Conservation (phyloP, 2,888 invertebrate genomes). For the Meloe dianella region DNA sequence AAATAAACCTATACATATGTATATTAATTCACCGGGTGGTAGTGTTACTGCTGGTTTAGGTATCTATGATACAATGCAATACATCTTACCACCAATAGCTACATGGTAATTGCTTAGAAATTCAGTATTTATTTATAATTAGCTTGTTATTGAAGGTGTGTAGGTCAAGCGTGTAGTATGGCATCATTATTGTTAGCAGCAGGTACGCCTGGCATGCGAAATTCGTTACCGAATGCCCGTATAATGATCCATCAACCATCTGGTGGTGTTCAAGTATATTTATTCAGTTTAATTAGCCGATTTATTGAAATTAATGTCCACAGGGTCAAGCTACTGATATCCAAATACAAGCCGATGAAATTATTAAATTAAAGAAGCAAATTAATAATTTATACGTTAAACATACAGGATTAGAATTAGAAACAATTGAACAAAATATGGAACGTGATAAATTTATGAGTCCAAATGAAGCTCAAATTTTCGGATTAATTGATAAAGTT, state of each 20-base stretch:
- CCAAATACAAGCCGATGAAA: slow-evolving; percentile 95
- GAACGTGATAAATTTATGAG: slow-evolving; percentile 95
- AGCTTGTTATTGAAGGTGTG: too few species aligned
- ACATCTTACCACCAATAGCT: too few species aligned
- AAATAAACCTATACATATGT: slow-evolving; percentile 95
- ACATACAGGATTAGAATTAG: slow-evolving; percentile 78
- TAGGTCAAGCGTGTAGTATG: slow-evolving; percentile 97
- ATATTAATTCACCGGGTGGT: slow-evolving; percentile 93
- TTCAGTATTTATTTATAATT: too few species aligned
- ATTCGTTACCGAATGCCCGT: slow-evolving; percentile 91
- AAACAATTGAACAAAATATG: slow-evolving; percentile 74
- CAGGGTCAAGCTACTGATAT: slow-evolving; percentile 97
- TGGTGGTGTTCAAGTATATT: slow-evolving; percentile 79
- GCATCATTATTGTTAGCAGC: slow-evolving; percentile 90
- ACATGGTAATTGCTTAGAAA: too few species aligned
- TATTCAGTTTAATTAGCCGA: too few species aligned
- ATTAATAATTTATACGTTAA: slow-evolving; percentile 87
- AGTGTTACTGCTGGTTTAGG: slow-evolving; percentile 94
- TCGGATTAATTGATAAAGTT: slow-evolving; percentile 95
- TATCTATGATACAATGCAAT: slow-evolving; percentile 98
- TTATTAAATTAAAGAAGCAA: slow-evolving; percentile 89
- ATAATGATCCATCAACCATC: slow-evolving; percentile 99
- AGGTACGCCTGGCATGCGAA: slow-evolving; percentile 87
- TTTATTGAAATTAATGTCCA: too few species aligned
- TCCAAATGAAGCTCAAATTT: slow-evolving; percentile 84